Evolutionary conservation across 2,888 invertebrate genomes (phyloP).

Genomic region (Cerastis leucographa): DNA sequence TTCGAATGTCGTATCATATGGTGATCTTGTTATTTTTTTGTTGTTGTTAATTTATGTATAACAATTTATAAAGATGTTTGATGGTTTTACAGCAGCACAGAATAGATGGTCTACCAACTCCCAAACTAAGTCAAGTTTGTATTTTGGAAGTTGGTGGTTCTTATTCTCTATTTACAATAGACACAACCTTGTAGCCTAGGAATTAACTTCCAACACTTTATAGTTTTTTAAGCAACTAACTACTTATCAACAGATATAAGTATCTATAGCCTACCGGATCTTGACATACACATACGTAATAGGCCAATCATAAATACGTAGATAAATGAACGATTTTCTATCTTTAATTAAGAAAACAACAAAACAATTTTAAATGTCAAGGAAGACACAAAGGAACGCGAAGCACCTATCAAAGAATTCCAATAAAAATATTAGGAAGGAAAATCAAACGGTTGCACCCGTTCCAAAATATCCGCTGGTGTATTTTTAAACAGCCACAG

Average conservation of each 20-base stretch:
- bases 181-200: too few relatives aligned
- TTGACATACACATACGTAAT: background rate
- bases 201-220: too few relatives aligned
- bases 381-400: slow-evolving; percentile 10
- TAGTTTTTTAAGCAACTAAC: too few relatives aligned
- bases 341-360: slow-evolving; percentile 2
- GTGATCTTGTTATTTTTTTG: too few relatives aligned
- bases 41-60: too few relatives aligned
- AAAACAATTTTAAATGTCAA: slow-evolving; percentile 13
- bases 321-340: slow-evolving; percentile 10
- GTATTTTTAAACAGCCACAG: slow-evolving; percentile 35
- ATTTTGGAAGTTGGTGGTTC: too few relatives aligned
- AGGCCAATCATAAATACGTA: background rate
- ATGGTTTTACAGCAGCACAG: too few relatives aligned
- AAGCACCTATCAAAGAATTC: slow-evolving; percentile 9
- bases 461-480: slow-evolving; percentile 27
- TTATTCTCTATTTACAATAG: too few relatives aligned
- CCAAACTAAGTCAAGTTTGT: too few relatives aligned
- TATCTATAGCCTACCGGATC: background rate
- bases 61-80: too few relatives aligned
- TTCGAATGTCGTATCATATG: slow-evolving; percentile 10
- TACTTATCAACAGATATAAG: background rate
- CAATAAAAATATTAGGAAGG: slow-evolving; percentile 6
- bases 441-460: slow-evolving; percentile 25
- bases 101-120: too few relatives aligned